A percentile compares a stretch with the other conserved stretches of the same genome.
phyloP scores from a whole-genome alignment of 2,888 invertebrate species.

The Argyresthia albistria region DNA sequence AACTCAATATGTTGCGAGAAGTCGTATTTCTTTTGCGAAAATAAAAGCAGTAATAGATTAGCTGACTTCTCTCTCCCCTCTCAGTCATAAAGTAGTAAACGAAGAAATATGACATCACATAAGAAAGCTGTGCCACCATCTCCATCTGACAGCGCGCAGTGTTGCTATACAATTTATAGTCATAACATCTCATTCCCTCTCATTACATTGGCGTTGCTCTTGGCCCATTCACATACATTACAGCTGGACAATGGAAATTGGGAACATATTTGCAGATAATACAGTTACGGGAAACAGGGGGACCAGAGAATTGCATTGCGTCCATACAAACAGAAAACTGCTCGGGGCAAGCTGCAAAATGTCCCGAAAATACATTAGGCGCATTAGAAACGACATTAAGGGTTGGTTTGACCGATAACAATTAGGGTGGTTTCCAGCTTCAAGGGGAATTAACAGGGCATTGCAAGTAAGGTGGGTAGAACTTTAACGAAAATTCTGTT shows the following conservation, averaged over 20 bases:
- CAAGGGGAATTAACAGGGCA: constrained; percentile 62
- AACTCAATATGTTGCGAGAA: too few species aligned
- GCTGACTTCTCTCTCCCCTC: too few species aligned
- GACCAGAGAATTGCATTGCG: constrained; percentile 41
- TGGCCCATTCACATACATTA: constrained; percentile 37
- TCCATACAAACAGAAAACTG: constrained; percentile 65
- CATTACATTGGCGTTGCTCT: constrained; percentile 46
- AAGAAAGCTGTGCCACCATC: not conserved
- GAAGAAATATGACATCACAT: not conserved
- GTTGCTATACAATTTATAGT: not conserved
- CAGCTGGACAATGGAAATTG: constrained; percentile 63
- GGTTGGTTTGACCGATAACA: constrained; percentile 61
- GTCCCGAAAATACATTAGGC: constrained; percentile 69
- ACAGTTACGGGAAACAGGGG: constrained; percentile 53
- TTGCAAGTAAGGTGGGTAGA: constrained; percentile 41
- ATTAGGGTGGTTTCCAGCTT: constrained; percentile 63
- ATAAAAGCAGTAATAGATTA: too few species aligned
- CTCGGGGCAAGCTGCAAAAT: constrained; percentile 69
- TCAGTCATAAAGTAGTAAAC: not conserved
- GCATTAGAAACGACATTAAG: constrained; percentile 70
- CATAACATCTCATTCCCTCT: constrained; percentile 57
- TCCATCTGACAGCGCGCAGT: not conserved
- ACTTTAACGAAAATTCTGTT: constrained; percentile 31
- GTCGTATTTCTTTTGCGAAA: too few species aligned
- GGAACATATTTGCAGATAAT: constrained; percentile 69